Evolutionary conservation across 1,140 invertebrate species (phyloP), one percentile per base, ranked within the genome.

Genomic region (Drosophila funebris): DNA sequence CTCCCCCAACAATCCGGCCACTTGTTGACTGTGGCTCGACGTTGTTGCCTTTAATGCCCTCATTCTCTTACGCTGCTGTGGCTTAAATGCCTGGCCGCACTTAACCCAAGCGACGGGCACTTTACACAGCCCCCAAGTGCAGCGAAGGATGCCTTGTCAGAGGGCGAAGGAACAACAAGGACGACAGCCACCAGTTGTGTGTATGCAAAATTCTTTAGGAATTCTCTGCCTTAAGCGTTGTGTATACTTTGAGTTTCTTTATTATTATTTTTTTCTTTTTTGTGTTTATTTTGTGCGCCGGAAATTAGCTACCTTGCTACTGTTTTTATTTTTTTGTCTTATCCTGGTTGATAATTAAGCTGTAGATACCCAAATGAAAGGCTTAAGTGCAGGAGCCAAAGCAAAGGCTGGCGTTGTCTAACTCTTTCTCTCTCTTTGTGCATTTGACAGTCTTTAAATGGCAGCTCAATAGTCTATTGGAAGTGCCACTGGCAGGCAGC

Each of bases 371-470:
- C 33, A 56, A 57, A 37, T 9, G 54, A 78, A 76, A 72, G 76
- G 66, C 53, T 78, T 82, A 50, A 77, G 52, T 64, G 50, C 11
- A 2, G 18, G 3, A 41, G 53, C n/a, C 1, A 29, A 4, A 37
- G 18, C 16, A 24, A 4, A 24, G 13, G 33, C 4, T 1, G 5
- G 4, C 33, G 31, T 33, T 56, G 22, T 36, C 29, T 29, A 22
- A 1, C n/a, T 13, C 8, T 24, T 3, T 36, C 11, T 36, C 2
- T 27, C 37, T 43, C 74, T 57, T 78, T 44, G 74, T 87, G 82
- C 83, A 53, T 50, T 73, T 88, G 82, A 88, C 82, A 88, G 73
- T 61, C 71, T 36, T 22, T 76, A 43, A 84, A 53, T 76, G 62
- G 39, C 46, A 66, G 66, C 67, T 74, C 72, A 63, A 72, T 66